phyloP scores from a whole-genome alignment of 2,797 vertebrate genomes.

The Hypotaenidia philippensis region DNA sequence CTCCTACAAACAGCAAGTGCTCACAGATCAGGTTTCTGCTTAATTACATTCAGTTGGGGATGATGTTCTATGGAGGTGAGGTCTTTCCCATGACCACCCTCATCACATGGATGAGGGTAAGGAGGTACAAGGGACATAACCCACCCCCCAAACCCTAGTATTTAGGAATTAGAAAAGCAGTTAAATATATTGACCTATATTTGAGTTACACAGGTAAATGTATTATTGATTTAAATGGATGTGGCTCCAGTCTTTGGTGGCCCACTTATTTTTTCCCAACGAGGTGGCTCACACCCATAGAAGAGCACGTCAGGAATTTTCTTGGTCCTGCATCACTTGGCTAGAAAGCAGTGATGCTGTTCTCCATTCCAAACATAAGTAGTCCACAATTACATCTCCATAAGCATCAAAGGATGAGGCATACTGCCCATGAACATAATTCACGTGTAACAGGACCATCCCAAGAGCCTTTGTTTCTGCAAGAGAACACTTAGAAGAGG shows the following conservation, averaged over 20 bases:
- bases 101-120: neutral
- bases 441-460: rapidly evolving
- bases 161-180: neutral
- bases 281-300: neutral
- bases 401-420: neutral
- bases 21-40: neutral
- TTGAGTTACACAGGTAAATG: neutral
- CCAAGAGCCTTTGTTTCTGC: neutral
- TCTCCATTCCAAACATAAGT: neutral
- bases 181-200: neutral
- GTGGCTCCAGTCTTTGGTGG: neutral
- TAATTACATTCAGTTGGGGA: neutral
- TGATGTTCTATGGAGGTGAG: neutral
- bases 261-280: neutral
- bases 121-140: neutral
- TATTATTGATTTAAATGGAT: neutral
- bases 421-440: neutral
- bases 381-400: neutral
- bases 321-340: neutral
- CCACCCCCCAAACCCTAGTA: neutral
- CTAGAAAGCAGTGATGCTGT: neutral
- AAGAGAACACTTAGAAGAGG: neutral
- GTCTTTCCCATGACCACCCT: neutral
- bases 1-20: neutral
- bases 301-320: neutral